Base-by-base conservation (phyloP, 2,888 invertebrate genomes). In the Mamestra brassicae region DNA sequence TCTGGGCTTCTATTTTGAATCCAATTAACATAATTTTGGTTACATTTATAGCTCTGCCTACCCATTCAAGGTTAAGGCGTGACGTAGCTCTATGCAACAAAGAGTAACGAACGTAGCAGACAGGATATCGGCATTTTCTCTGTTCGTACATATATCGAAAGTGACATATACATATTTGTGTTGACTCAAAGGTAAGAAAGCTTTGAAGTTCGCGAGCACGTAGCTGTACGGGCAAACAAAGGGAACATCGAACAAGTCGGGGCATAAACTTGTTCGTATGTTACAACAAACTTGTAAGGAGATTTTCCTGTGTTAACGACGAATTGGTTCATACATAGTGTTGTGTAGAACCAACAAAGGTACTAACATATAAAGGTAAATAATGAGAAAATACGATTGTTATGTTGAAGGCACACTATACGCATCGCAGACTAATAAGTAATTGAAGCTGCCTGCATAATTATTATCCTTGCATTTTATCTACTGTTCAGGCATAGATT, bases 151-250 rank as follows among this genome's bases (percentile, higher is more conserved):
- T 76, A 6, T 47, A 15, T 42, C 47, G 11, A 75, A 61, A 36
- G 77, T 10, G 47, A 47, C n/a, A 61, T 50, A 17, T 54, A 52
- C 10, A 55, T 42, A 60, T 60, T 74, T 60, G 34, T 73, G 58
- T 71, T 54, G 57, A 78, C 61, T 76, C 58, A 71, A 68, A 68
- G 55, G 47, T 64, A 71, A 64, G 68, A 47, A 71, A 65, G 45
- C 60, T 77, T 80, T 71, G 68, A 76, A 78, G 57, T 69, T 77
- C 67, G 34, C 26, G 61, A 71, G 68, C 38, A 65, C 34, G 58
- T 42, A 57, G 57, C 54, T 74, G 42, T 67, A 52, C 58, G 11
- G 45, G 26, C 42, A 74, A 58, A 78, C 36, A 78, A 81, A 74
- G 36, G 36, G 36, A 64, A 67, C 64, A 36, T 47, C 45, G 55